These are phyloP conservation scores for Acrocyrtus sp. DNA, from an alignment of 2,888 invertebrate genomes.

Conservation along the genomic window DNA sequence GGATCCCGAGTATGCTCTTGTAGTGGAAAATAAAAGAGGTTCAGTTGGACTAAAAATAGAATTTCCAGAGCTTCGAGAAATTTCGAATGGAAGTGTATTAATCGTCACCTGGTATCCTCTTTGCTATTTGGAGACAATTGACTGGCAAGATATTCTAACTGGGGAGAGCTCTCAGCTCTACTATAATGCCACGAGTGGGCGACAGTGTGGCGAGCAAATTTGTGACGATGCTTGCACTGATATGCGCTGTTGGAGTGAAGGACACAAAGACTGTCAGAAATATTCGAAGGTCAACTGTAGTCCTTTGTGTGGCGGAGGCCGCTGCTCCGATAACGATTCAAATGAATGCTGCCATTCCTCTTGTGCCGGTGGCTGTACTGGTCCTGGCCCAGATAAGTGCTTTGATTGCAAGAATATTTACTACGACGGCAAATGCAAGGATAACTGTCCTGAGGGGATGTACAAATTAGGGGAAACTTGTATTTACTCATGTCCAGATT, in stretches of 20 bases:
- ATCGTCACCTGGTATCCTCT: conserved; percentile 94
- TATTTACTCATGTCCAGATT: conserved; percentile 94
- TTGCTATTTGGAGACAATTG: conserved; percentile 91
- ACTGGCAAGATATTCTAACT: conserved; percentile 94
- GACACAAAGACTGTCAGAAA: conserved; percentile 91
- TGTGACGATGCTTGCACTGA: conserved; percentile 76
- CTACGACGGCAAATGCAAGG: conserved; percentile 95
- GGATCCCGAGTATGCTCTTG: conserved; percentile 84
- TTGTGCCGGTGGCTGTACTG: conserved; percentile 97
- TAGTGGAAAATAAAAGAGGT: no score
- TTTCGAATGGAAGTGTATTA: conserved; percentile 90
- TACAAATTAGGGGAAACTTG: conserved; percentile 97
- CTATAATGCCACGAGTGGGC: no score
- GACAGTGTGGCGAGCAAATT: no score
- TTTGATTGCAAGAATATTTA: conserved; percentile 96
- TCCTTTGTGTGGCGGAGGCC: conserved; percentile 91
- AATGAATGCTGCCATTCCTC: conserved; percentile 96
- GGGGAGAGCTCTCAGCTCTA: conserved; percentile 77
- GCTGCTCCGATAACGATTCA: conserved; percentile 90
- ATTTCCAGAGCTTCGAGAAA: no score
- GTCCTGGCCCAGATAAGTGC: conserved; percentile 93
- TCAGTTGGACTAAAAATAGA: no score
- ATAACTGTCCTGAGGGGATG: conserved; percentile 95
- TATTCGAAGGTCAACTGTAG: conserved; percentile 94
- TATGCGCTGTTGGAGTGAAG: conserved; percentile 94